Evolutionary conservation across 2,888 invertebrate species (phyloP).

Genomic region (Volucella zonaria): DNA sequence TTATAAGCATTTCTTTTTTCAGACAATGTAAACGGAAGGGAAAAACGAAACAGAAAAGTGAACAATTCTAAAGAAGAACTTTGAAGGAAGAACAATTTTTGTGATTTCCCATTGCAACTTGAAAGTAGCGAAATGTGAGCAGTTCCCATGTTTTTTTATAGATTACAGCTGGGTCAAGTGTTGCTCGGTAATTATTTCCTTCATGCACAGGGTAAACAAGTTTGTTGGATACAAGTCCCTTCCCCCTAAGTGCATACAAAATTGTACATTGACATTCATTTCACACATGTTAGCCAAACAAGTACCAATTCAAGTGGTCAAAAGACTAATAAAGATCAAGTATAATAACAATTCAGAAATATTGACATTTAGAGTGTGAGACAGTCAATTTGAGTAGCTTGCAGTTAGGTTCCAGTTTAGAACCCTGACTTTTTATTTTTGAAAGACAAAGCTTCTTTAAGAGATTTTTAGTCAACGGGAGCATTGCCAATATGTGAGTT

Average conservation of each 20-base stretch:
- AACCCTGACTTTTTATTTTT: too few species aligned
- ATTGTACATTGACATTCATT: too few species aligned
- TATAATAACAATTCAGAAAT: too few species aligned
- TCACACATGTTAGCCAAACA: too few species aligned
- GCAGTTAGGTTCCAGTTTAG: too few species aligned
- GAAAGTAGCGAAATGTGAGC: not conserved
- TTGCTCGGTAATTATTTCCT: conserved; percentile 54
- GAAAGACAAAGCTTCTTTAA: too few species aligned
- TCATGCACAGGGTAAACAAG: conserved; percentile 31
- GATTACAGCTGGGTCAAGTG: conserved; percentile 36
- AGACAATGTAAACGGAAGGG: not conserved
- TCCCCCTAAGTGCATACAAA: conserved; percentile 4
- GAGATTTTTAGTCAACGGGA: too few species aligned
- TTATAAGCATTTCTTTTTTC: conserved; percentile 20
- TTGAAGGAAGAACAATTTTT: conserved; percentile 41
- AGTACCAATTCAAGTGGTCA: too few species aligned
- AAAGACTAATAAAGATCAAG: too few species aligned
- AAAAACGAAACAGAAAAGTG: not conserved
- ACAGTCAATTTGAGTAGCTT: too few species aligned
- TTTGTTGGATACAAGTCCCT: conserved; percentile 40
- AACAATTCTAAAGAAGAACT: not conserved
- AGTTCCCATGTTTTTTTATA: conserved; percentile 8
- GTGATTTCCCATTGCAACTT: conserved; percentile 50
- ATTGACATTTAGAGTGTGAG: too few species aligned
- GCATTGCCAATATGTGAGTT: too few species aligned